These are phyloP conservation scores for Acanthosepion lycidas DNA, from an alignment of 2,888 invertebrate genomes.

Conservation along the genomic window DNA sequence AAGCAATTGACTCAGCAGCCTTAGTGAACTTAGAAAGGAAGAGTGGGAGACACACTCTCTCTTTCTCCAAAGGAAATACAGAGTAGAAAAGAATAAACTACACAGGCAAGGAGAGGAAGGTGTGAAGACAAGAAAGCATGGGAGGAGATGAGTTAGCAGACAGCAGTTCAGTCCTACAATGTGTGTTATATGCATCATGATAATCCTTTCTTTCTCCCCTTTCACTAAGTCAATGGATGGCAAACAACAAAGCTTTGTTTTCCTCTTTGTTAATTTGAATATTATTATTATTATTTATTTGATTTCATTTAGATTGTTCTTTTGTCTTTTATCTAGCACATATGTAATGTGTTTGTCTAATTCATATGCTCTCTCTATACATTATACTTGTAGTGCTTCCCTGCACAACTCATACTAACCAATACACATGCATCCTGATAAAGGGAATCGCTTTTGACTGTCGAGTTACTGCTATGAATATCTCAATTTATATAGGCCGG, in stretches of 20 bases:
- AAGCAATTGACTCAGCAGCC: slow-evolving; percentile 33
- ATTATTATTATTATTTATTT: not conserved
- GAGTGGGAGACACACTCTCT: not conserved
- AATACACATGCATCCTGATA: not conserved
- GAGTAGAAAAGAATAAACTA: not conserved
- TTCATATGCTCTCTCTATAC: not conserved
- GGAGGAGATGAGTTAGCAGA: not conserved
- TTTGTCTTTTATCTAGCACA: not conserved
- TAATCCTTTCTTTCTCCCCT: not conserved
- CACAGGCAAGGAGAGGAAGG: not conserved
- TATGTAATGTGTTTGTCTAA: not conserved
- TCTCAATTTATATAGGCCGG: not conserved
- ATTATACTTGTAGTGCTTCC: not conserved
- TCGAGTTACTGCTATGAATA: not conserved
- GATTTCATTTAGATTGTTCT: not conserved
- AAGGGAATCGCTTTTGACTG: not conserved
- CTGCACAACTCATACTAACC: not conserved
- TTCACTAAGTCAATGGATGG: not conserved
- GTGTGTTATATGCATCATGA: slow-evolving; percentile 33
- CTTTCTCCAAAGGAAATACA: not conserved
- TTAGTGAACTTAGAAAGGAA: not conserved
- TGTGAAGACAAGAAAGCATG: not conserved
- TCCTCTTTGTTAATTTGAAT: not conserved
- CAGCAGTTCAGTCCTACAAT: slow-evolving; percentile 33
- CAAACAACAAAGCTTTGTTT: not conserved